These are phyloP conservation scores for Ferrisia virgata DNA, from an alignment of 2,888 invertebrate genomes.

Conservation along the genomic window DNA sequence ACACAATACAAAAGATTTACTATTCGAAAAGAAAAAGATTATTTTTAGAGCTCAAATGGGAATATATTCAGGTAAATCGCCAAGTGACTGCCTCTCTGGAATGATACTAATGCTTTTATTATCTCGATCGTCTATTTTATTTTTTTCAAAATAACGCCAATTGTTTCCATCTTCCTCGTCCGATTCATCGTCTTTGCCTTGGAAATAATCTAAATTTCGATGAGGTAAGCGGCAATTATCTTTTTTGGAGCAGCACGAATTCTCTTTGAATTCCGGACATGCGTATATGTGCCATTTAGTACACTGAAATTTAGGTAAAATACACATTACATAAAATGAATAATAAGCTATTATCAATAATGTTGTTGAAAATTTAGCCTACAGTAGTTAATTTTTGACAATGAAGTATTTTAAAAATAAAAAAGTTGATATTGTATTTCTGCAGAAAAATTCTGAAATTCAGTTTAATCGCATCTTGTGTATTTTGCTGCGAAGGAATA, in stretches of 20 bases:
- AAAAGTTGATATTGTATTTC: too few species aligned
- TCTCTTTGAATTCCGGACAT: conserved; percentile 32
- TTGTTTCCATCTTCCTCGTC: neutral
- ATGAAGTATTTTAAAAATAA: too few species aligned
- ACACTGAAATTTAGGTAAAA: conserved; percentile 20
- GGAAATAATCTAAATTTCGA: neutral
- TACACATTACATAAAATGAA: neutral
- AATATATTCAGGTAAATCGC: conserved; percentile 35
- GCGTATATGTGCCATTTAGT: conserved; percentile 36
- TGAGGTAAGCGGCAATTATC: conserved; percentile 27
- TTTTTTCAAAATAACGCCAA: conserved; percentile 40
- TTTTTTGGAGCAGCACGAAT: neutral
- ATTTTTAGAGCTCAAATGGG: neutral
- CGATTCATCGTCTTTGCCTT: conserved; percentile 13
- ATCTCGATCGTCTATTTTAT: conserved; percentile 20
- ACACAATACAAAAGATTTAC: conserved; percentile 7
- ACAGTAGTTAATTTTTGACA: too few species aligned
- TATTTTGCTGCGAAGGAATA: too few species aligned
- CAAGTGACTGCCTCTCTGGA: neutral
- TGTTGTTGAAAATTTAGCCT: too few species aligned
- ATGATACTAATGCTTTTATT: neutral
- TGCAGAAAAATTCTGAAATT: too few species aligned
- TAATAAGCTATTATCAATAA: neutral
- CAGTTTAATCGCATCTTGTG: too few species aligned
- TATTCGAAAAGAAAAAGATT: neutral